These are phyloP conservation scores for Drosophila takahashii DNA, from an alignment of 1,140 invertebrate genomes.

Conservation along the genomic window DNA sequence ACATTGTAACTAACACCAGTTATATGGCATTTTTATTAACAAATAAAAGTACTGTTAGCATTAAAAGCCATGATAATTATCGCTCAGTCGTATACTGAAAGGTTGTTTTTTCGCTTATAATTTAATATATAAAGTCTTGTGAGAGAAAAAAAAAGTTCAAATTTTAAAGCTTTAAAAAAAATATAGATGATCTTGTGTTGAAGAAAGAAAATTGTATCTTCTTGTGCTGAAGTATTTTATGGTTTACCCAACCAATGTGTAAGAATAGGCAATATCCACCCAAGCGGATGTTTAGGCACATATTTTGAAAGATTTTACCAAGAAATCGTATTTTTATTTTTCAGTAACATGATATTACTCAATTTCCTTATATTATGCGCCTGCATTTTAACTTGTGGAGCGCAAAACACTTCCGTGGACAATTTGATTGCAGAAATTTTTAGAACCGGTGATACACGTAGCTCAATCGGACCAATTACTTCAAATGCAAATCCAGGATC, in stretches of 20 bases:
- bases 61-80: neutral
- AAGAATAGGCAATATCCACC: no score
- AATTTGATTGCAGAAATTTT: slow-evolving; percentile 67
- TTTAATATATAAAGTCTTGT: no score
- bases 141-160: no score
- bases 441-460: slow-evolving; percentile 30
- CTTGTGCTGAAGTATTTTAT: no score
- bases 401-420: slow-evolving; percentile 53
- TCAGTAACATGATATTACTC: slow-evolving; percentile 34
- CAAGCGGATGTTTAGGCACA: no score
- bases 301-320: no score
- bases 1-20: slow-evolving; percentile 1
- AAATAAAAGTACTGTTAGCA: slow-evolving; percentile 2
- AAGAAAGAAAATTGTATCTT: no score
- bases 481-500: neutral
- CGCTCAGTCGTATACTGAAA: neutral
- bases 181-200: no score
- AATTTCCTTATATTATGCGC: slow-evolving; percentile 41
- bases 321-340: neutral
- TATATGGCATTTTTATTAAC: slow-evolving; percentile 1
- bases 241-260: no score
- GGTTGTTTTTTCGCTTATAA: neutral
- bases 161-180: no score
- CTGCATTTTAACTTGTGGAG: slow-evolving; percentile 28
- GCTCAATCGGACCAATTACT: neutral